These are phyloP conservation scores for Cryptosula pallasiana DNA, from an alignment of 2,888 invertebrate species.

Conservation along the genomic window DNA sequence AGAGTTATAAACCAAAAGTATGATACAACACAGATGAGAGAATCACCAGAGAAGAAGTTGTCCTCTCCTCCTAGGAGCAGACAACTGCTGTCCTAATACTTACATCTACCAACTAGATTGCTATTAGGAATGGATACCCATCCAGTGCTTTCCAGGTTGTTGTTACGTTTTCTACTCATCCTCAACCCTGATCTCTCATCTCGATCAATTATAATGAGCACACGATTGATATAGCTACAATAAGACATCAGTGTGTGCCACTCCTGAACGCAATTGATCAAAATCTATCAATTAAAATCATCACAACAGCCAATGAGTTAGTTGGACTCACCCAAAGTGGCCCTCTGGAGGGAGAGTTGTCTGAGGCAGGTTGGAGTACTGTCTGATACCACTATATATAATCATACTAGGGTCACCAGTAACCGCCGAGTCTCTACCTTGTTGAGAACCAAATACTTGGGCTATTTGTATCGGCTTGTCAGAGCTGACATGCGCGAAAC, in stretches of 20 bases:
- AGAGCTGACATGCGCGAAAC: conserved; percentile 2
- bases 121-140: conserved; percentile 6
- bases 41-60: too few species aligned
- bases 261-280: too few species aligned
- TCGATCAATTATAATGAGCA: background rate
- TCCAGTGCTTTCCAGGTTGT: background rate
- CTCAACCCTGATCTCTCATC: background rate
- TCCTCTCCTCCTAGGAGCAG: too few species aligned
- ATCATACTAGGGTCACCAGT: conserved; percentile 23
- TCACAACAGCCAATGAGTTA: too few species aligned
- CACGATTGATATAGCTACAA: conserved; percentile 7
- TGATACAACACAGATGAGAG: too few species aligned
- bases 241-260: background rate
- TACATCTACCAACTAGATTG: background rate
- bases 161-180: conserved; percentile 1
- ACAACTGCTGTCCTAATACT: too few species aligned
- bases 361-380: conserved; percentile 21
- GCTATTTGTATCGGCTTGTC: conserved; percentile 21
- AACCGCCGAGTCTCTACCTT: conserved; percentile 1
- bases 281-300: background rate
- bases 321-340: conserved; percentile 21
- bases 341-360: conserved; percentile 18
- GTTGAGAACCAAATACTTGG: conserved; percentile 15
- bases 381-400: conserved; percentile 6
- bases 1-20: too few species aligned